phyloP scores from a whole-genome alignment of 2,888 invertebrate genomes.

The Trissonchulus latispiculum region DNA sequence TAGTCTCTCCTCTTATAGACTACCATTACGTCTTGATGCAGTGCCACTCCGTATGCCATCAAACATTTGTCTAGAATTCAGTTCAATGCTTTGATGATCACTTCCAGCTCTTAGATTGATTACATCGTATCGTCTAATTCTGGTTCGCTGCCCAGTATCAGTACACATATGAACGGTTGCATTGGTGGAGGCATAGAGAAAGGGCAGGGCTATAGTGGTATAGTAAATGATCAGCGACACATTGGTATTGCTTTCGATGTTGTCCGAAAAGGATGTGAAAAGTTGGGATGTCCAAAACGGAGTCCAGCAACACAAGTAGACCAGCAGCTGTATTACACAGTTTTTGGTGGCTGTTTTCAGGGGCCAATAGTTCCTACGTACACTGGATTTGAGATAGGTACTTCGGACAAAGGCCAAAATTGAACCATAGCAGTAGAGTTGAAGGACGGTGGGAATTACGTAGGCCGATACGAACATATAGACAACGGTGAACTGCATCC shows the following conservation, averaged over 20 bases:
- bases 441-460: not conserved
- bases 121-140: too few species aligned
- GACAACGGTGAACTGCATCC: not conserved
- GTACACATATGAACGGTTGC: too few species aligned
- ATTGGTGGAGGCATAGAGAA: not conserved
- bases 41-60: too few species aligned
- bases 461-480: not conserved
- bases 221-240: not conserved
- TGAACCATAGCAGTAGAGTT: not conserved
- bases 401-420: not conserved
- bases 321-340: not conserved
- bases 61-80: too few species aligned
- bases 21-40: too few species aligned
- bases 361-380: not conserved
- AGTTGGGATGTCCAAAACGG: not conserved
- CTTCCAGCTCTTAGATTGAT: too few species aligned
- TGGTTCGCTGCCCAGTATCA: too few species aligned
- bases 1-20: too few species aligned
- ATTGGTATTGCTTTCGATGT: not conserved
- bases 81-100: too few species aligned
- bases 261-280: not conserved
- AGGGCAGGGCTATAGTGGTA: not conserved
- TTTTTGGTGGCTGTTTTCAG: not conserved
- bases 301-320: not conserved
- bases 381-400: not conserved